Conservation (phyloP, 1,140 invertebrate species). For the Listronotus bonariensis region DNA sequence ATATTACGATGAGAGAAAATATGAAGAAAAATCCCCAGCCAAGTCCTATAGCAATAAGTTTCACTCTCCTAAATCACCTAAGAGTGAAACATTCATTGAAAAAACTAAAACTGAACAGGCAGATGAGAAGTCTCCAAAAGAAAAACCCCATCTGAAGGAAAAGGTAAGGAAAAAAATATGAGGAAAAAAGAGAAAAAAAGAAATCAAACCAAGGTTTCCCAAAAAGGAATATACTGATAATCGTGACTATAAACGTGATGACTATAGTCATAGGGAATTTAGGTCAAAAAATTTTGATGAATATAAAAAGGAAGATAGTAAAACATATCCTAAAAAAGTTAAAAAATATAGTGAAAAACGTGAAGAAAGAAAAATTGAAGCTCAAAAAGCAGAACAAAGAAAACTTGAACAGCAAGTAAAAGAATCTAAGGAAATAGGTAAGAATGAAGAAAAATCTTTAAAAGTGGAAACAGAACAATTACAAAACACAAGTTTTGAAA, state of each 20-base stretch:
- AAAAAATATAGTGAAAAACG: conserved; percentile 56
- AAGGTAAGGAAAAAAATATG: conserved; percentile 47
- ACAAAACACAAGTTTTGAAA: conserved; percentile 8
- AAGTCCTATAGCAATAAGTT: conserved; percentile 13
- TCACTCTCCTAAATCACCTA: conserved; percentile 40
- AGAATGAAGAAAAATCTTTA: conserved; percentile 17
- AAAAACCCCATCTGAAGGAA: conserved; percentile 35
- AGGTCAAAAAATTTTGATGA: no score
- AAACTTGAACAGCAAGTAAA: conserved; percentile 37
- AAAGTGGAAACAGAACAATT: conserved; percentile 40
- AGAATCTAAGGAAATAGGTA: conserved; percentile 22
- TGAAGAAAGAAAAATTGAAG: conserved; percentile 53
- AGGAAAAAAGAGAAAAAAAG: conserved; percentile 47
- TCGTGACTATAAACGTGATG: conserved; percentile 42
- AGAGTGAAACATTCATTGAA: conserved; percentile 35
- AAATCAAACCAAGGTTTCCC: conserved; percentile 40
- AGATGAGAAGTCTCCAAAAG: conserved; percentile 31
- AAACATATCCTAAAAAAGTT: conserved; percentile 46
- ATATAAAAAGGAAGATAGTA: conserved; percentile 44
- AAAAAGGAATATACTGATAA: conserved; percentile 45
- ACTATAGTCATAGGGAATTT: conserved; percentile 39
- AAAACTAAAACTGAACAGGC: conserved; percentile 29
- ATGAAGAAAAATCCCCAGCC: conserved; percentile 47
- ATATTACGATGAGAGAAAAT: conserved; percentile 45
- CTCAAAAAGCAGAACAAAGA: conserved; percentile 45